Conservation (phyloP, 2,113 vertebrate species). For the Bubo bubo region DNA sequence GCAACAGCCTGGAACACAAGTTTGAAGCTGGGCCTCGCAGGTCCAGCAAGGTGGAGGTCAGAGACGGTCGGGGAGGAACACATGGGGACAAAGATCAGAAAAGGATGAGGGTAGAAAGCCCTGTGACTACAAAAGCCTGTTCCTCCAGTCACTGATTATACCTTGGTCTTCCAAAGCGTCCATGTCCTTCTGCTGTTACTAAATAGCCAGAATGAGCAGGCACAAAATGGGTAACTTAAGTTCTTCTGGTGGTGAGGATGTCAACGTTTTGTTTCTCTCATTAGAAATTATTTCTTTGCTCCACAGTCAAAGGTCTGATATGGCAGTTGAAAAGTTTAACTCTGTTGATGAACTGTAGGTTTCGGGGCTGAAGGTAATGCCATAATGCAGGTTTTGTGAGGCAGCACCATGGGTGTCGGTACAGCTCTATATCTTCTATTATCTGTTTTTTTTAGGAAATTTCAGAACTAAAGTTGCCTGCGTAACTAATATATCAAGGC, state of each 20-base stretch:
- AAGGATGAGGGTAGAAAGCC: neutral
- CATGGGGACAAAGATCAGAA: neutral
- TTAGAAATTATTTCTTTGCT: neutral
- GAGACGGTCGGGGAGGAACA: neutral
- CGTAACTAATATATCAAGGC: neutral
- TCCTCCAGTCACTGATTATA: neutral
- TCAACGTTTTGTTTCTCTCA: fast-evolving
- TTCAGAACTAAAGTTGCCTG: neutral
- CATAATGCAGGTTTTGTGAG: neutral
- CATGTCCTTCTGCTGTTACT: neutral
- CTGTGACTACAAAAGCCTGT: neutral
- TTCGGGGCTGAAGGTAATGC: neutral
- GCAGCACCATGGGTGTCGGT: fast-evolving
- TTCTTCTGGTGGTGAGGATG: neutral
- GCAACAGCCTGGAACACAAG: neutral
- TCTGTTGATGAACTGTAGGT: neutral
- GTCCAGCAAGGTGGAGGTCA: neutral
- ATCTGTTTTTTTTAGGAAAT: neutral
- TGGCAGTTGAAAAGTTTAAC: neutral
- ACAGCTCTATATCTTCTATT: neutral
- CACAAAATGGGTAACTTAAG: neutral
- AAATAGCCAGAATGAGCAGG: neutral
- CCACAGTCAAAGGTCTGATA: fast-evolving
- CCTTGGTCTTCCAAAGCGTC: neutral
- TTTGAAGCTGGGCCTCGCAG: neutral